Conservation (phyloP, 2,888 invertebrate species). For the Pandemis corylana region DNA sequence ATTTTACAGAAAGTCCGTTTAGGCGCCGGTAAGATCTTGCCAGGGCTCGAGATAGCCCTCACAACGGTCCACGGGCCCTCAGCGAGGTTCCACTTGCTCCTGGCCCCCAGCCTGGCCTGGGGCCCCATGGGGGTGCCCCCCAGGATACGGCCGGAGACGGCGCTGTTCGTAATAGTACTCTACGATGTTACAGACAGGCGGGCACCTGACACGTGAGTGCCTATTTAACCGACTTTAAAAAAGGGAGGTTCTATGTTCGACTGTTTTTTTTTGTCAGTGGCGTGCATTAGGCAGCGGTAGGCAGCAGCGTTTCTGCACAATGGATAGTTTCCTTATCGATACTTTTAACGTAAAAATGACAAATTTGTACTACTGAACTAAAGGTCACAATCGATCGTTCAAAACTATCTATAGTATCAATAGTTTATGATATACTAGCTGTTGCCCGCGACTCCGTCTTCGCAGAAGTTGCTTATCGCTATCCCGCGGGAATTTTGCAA, state of each 20-base stretch:
- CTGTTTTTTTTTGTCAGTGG: no score
- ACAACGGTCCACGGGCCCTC: conserved; percentile 63
- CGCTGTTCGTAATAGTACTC: conserved; percentile 66
- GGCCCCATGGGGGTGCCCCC: conserved; percentile 65
- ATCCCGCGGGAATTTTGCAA: no score
- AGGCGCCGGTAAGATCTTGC: conserved; percentile 60
- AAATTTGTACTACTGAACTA: no score
- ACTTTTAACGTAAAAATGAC: no score
- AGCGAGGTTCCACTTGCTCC: conserved; percentile 64
- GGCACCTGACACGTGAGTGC: conserved; percentile 62
- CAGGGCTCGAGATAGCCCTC: conserved; percentile 71
- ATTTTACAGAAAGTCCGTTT: conserved; percentile 59
- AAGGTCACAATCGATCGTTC: no score
- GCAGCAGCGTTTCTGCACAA: no score
- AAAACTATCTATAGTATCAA: no score
- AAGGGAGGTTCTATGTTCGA: not conserved
- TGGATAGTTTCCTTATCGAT: no score
- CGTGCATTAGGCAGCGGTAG: no score
- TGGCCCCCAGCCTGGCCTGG: conserved; percentile 69
- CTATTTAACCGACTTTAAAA: not conserved
- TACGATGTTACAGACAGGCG: conserved; percentile 60
- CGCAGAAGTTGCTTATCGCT: no score
- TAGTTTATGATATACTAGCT: no score
- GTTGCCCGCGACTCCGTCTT: no score
- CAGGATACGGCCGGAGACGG: conserved; percentile 64